These are phyloP conservation scores for Zonotrichia leucophrys DNA, from an alignment of 2,113 vertebrate species.

Conservation along the genomic window DNA sequence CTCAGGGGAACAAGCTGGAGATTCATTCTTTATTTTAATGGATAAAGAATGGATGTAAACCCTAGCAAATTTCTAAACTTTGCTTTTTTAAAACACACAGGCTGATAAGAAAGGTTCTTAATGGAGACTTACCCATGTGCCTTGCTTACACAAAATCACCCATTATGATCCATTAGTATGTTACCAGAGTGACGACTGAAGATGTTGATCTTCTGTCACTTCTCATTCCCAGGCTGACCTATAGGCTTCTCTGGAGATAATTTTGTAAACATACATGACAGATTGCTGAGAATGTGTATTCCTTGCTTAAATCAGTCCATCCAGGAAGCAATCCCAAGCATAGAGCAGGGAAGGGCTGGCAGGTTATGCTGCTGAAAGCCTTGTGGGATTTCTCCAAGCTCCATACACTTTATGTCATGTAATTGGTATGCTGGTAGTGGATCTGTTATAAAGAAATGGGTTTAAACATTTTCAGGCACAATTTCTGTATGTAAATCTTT, in stretches of 20 bases:
- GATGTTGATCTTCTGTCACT: constrained; percentile 24
- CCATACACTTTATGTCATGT: not conserved
- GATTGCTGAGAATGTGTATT: constrained; percentile 24
- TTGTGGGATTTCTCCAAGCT: constrained; percentile 13
- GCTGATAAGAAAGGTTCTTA: constrained; percentile 3
- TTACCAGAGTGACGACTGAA: not conserved
- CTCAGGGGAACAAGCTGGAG: not conserved
- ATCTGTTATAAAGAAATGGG: not conserved
- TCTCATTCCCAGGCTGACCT: constrained; percentile 15
- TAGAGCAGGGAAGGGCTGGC: not conserved
- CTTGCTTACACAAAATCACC: constrained; percentile 11
- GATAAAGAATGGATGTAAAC: not conserved
- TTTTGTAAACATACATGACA: constrained; percentile 45
- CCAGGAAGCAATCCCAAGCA: not conserved
- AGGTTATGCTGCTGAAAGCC: constrained; percentile 32
- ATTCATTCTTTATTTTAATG: constrained; percentile 10
- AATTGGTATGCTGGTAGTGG: constrained; percentile 30
- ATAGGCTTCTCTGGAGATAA: not conserved
- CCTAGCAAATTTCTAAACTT: not conserved
- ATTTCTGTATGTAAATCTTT: not conserved
- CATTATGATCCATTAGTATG: constrained; percentile 34
- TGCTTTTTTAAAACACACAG: not conserved
- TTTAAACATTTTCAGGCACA: constrained; percentile 1
- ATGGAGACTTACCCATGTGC: not conserved
- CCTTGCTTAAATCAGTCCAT: not conserved